Evolutionary conservation across 2,113 vertebrate genomes (phyloP).

Genomic region (Felis catus): DNA sequence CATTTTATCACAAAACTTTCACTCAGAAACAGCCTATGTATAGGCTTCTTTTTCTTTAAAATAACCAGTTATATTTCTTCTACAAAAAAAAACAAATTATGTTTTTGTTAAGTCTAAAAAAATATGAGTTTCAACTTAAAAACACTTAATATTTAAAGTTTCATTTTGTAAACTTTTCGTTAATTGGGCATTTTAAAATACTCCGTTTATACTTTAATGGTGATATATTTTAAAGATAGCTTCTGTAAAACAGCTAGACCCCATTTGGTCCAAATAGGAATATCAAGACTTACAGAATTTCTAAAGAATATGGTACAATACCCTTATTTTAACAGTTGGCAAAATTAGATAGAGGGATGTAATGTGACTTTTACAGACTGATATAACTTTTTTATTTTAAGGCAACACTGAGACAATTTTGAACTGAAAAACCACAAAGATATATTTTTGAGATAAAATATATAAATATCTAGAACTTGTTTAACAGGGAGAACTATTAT

Average conservation of each 20-base stretch:
- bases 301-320: not conserved
- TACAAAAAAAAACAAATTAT: not conserved
- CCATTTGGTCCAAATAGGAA: not conserved
- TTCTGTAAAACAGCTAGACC: not conserved
- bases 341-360: not conserved
- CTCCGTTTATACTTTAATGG: not conserved
- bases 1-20: not conserved
- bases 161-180: not conserved
- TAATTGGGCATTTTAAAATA: not conserved
- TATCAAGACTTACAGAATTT: not conserved
- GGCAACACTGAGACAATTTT: not conserved
- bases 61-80: not conserved
- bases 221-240: conserved; percentile 6
- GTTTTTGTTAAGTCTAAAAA: not conserved
- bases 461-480: not conserved
- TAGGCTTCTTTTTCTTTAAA: not conserved
- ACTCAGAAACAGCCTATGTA: not conserved
- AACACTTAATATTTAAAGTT: not conserved
- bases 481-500: not conserved
- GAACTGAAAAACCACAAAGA: not conserved
- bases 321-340: not conserved
- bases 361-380: not conserved
- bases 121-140: not conserved
- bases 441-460: not conserved
- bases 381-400: not conserved